Evolutionary conservation across 2,888 invertebrate species (phyloP), one percentile per base, ranked within the genome.

Genomic region (Notodonta ziczac): DNA sequence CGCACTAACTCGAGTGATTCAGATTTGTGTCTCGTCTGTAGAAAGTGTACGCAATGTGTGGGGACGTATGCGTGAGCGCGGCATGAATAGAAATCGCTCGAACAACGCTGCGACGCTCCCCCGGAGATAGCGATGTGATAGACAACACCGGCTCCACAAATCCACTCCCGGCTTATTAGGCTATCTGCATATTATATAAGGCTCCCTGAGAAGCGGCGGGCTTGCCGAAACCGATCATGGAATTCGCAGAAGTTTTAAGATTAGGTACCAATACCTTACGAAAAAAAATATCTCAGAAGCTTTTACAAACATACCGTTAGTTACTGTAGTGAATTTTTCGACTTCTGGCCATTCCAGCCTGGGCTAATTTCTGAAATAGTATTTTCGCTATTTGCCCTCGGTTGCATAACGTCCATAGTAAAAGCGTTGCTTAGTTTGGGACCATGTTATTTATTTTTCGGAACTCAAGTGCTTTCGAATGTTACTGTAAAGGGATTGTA

Each of bases 41-140:
- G 76, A 78, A 77, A 76, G 76, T 73, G 65, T 69, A 70, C 71
- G 72, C 71, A 72, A 73, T 68, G 75, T 75, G 77, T 75, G 73
- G 68, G 66, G 66, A 67, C 72, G 76, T 74, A 77, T 76, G 82
- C 72, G 76, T 76, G 65, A 63, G 62, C 81, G 75, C 84, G 86
- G 78, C 84, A 84, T 88, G 91, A 90, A 91, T 91, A 91, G 91
- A 90, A 91, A 91, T 91, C 88, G 84, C 80, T 83, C 81, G 69
- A 73, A 74, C 74, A 73, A 74, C 74, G 55, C 72, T 60, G 68
- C 74, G 61, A 61, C 67, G 71, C 72, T 74, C 77, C 76, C 77
- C 70, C 73, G 63, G 77, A 75, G 74, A 76, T 77, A 78, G 76
- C 75, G 60, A 73, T 67, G 72, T 78, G 82, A 84, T 83, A 78